Percentiles rank a stretch among this genome's conserved stretches.
Evolutionary conservation across 2,888 invertebrate genomes (phyloP).

Genomic region (Vandiemenella viatica): DNA sequence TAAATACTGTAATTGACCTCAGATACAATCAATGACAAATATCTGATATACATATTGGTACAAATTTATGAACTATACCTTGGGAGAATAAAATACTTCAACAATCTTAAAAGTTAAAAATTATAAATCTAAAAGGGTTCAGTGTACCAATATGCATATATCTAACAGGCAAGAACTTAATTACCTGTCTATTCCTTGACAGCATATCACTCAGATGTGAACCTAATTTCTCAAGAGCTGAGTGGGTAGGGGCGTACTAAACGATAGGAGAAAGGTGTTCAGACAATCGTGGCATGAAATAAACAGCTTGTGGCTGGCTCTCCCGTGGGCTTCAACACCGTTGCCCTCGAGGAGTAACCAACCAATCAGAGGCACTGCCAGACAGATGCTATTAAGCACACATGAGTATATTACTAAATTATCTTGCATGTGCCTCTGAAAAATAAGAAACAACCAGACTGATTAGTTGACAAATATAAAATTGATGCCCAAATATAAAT

Average conservation of each 20-base stretch:
- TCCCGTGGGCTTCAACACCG: slow-evolving; percentile 12
- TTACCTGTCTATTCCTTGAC: neutral
- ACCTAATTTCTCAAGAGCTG: neutral
- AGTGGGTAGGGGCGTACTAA: neutral
- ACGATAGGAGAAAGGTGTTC: slow-evolving; percentile 8
- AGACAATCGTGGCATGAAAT: slow-evolving; percentile 14
- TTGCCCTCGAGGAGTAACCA: slow-evolving; percentile 15
- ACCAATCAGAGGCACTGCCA: slow-evolving; percentile 16
- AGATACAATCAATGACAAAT: too few species aligned
- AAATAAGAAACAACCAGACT: slow-evolving; percentile 15
- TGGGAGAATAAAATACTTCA: neutral
- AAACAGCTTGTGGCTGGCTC: slow-evolving; percentile 11
- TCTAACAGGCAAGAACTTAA: neutral
- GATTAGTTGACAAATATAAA: slow-evolving; percentile 15
- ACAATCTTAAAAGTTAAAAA: neutral
- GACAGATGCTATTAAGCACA: slow-evolving; percentile 7
- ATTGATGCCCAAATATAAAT: slow-evolving; percentile 12
- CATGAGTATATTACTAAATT: slow-evolving; percentile 5
- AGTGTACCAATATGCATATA: neutral
- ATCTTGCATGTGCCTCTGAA: slow-evolving; percentile 16
- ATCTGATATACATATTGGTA: neutral
- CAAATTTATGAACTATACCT: neutral
- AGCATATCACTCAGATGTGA: neutral
- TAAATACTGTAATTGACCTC: too few species aligned
- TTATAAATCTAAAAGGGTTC: neutral